These are phyloP conservation scores for Microtus ochrogaster DNA, from an alignment of 2,113 vertebrate genomes.

Conservation along the genomic window DNA sequence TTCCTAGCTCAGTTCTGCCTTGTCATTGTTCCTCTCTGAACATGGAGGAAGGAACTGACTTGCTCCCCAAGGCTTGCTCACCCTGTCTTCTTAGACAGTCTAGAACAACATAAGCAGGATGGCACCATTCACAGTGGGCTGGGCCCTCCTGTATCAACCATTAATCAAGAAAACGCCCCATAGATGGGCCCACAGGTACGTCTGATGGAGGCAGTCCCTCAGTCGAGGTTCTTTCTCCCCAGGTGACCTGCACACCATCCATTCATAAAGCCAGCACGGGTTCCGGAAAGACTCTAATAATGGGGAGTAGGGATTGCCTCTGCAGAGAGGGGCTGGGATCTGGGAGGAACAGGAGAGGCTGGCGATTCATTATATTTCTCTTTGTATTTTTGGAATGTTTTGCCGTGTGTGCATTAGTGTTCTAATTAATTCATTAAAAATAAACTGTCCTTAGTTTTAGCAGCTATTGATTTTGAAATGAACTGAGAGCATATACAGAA, in stretches of 20 bases:
- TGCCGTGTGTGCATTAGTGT: background rate
- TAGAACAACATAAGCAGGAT: background rate
- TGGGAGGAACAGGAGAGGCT: background rate
- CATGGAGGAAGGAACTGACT: background rate
- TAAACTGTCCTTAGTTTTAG: constrained; percentile 50
- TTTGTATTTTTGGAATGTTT: constrained; percentile 54
- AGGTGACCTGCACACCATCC: background rate
- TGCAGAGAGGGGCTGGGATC: background rate
- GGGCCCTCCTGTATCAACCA: background rate
- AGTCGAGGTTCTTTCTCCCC: background rate
- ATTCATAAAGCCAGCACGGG: background rate
- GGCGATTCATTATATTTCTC: background rate
- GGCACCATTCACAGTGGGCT: background rate
- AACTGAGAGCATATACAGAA: constrained; percentile 59
- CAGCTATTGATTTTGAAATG: constrained; percentile 61
- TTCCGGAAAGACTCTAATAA: constrained; percentile 17
- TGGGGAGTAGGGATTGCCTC: background rate
- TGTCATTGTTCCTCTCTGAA: background rate
- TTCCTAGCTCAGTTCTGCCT: background rate
- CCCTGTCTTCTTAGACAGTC: background rate
- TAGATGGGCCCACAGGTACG: no score
- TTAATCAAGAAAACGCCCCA: background rate
- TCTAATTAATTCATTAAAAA: constrained; percentile 75
- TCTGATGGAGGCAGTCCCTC: background rate
- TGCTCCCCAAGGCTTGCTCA: background rate